These are phyloP conservation scores for Metalampra italica DNA, from an alignment of 2,888 invertebrate genomes.

Conservation along the genomic window DNA sequence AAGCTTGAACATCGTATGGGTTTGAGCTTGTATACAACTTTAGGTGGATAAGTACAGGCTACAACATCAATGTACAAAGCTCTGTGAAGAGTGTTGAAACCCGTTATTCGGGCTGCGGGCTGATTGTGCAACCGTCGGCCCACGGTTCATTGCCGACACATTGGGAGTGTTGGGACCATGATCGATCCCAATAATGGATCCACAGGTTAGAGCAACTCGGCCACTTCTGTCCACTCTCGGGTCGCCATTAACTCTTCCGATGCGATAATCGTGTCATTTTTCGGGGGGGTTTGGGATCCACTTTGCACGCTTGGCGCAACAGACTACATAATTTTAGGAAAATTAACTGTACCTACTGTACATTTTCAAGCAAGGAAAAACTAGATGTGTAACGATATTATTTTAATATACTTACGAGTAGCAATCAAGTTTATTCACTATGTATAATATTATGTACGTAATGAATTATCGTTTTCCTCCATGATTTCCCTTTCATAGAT, in stretches of 20 bases:
- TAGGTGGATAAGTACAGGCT: slow-evolving; percentile 22
- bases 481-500: slow-evolving; percentile 40
- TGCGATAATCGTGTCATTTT: no score
- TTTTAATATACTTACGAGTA: no score
- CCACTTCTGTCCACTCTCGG: background rate
- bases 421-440: no score
- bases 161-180: slow-evolving; percentile 40
- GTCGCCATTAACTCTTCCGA: no score
- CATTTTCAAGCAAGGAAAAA: no score
- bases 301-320: no score
- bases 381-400: no score
- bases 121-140: slow-evolving; percentile 56
- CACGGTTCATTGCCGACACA: slow-evolving; percentile 62
- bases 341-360: no score
- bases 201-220: slow-evolving; percentile 17
- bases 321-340: no score
- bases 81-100: slow-evolving; percentile 43
- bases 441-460: background rate
- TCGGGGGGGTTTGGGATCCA: no score
- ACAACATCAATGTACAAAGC: slow-evolving; percentile 17
- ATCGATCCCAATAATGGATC: slow-evolving; percentile 52
- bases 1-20: no score
- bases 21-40: slow-evolving; percentile 1
- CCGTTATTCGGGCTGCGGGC: slow-evolving; percentile 37
- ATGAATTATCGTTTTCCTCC: slow-evolving; percentile 20